Evolutionary conservation across 2,113 vertebrate species (phyloP).

Genomic region (Onychorhynchus coronatus): DNA sequence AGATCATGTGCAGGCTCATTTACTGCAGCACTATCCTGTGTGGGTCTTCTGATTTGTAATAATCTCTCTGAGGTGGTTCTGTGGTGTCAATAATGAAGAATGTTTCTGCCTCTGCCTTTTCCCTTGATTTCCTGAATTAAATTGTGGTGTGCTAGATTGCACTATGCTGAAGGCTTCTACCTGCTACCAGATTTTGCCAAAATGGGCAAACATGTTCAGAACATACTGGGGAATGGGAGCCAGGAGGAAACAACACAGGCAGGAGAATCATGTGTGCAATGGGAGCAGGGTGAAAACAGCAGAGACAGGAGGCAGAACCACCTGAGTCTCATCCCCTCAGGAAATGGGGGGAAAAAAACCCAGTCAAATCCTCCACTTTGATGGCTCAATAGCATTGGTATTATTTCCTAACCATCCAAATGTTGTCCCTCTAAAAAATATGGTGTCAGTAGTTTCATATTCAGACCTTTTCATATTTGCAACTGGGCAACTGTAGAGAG

Average conservation of each 20-base stretch:
- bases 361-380: not conserved
- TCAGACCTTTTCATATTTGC: not conserved
- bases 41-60: not conserved
- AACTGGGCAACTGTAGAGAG: not conserved
- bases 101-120: not conserved
- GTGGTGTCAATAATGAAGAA: not conserved
- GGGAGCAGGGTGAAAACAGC: not conserved
- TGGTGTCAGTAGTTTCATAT: not conserved
- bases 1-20: not conserved
- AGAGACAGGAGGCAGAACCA: accelerated
- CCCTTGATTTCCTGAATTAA: not conserved
- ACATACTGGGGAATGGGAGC: not conserved
- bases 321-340: not conserved
- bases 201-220: not conserved
- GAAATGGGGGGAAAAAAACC: accelerated
- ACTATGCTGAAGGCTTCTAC: not conserved
- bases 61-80: not conserved
- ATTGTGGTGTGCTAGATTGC: accelerated
- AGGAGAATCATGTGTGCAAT: not conserved
- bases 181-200: not conserved
- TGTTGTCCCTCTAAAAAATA: not conserved
- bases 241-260: not conserved
- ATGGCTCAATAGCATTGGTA: not conserved
- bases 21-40: not conserved
- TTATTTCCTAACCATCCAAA: not conserved